Evolutionary conservation across 2,113 vertebrate genomes (phyloP), one percentile per base, ranked within the genome.

Genomic region (Rhynchomys soricoides): DNA sequence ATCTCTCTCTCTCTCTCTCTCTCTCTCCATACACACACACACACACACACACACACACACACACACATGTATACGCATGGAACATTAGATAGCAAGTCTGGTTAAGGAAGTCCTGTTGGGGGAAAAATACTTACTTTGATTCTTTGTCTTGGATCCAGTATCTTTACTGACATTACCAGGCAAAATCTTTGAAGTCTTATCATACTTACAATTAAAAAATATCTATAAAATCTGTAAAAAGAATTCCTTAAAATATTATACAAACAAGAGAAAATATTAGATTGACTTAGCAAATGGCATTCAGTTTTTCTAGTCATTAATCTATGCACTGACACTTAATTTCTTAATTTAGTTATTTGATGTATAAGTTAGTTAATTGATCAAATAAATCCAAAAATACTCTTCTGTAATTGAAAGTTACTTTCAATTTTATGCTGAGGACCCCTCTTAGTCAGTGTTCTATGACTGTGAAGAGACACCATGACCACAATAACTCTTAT

Each of bases 341-440:
- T 91, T 85, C 29, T 82, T 86, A 26, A 75, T 70, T 88, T 45
- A 71, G 75, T 89, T 93, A 68, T 34, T 82, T 74, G 73, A 73
- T 22, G 70, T 66, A 3, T 26, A 70, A 92, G 70, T 88, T 95
- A 66, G 17, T 92, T 86, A 79, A 55, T 10, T 85, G 16, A 55
- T 73, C 24, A 43, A 71, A 57, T 57, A 73, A 57, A 73, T 40
- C 24, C 55, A 37, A 86, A 68, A 88, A 19, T 29, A 45, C 19
- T 82, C 79, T 52, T 15, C 13, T 88, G n/a, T 64, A 88, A n/a
- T 73, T 57, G 48, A 12, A 71, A 55, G 37, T 93, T 90, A 43
- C 26, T 43, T 95, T 95, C 70, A 75, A 2, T 93, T 92, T 96
- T 95, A 40, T 88, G 57, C 77, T 21, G 29, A 81, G 17, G 24